Conservation (phyloP, 2,797 vertebrate species). For the Tapera naevia region DNA sequence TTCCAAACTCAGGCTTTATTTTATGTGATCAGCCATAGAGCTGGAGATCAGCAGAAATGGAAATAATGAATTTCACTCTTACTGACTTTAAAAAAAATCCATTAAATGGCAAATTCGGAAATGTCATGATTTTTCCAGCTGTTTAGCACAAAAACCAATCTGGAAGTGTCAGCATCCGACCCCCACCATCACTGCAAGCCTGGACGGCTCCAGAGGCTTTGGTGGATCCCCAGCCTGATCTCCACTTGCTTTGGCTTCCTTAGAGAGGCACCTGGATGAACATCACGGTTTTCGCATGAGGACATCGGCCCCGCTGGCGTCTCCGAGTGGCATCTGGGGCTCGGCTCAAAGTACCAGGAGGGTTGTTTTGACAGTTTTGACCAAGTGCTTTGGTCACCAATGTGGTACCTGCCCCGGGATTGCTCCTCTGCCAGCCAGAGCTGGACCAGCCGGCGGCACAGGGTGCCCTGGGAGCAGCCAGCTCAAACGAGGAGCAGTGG, state of each 20-base stretch:
- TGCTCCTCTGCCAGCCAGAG: rapidly evolving
- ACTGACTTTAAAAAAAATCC: background rate
- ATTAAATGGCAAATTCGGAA: constrained; percentile 28
- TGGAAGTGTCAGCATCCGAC: background rate
- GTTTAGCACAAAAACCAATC: background rate
- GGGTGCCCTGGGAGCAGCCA: constrained; percentile 24
- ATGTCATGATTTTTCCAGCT: background rate
- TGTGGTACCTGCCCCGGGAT: background rate
- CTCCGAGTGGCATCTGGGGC: background rate
- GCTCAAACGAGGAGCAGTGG: constrained; percentile 20
- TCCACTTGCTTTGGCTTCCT: background rate
- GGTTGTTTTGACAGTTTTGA: background rate
- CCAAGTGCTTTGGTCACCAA: rapidly evolving
- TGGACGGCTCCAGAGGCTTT: background rate
- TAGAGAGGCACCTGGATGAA: background rate
- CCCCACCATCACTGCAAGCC: background rate
- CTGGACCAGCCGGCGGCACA: rapidly evolving
- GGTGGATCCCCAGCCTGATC: rapidly evolving
- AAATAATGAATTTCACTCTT: constrained; percentile 19
- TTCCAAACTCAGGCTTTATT: background rate
- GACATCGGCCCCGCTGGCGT: background rate
- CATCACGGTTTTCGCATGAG: background rate
- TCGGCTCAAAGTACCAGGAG: background rate
- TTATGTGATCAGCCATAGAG: background rate
- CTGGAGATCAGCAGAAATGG: background rate